Evolutionary conservation across 2,888 invertebrate genomes (phyloP).

Genomic region (Coelopa pilipes): DNA sequence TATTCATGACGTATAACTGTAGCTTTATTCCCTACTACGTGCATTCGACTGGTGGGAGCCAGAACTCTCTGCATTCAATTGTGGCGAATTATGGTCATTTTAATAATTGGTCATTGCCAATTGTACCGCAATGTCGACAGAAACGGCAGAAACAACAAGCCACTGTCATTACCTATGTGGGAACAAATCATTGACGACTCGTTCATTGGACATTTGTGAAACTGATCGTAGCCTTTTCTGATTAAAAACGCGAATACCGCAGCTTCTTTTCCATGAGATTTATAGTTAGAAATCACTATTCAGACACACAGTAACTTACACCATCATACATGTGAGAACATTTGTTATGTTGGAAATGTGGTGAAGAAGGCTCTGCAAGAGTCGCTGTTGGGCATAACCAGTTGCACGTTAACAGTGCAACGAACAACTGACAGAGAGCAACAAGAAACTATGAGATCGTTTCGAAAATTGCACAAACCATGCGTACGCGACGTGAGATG

Average conservation of each 20-base stretch:
- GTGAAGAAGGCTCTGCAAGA: not conserved
- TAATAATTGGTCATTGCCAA: conserved; percentile 16
- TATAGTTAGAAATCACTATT: conserved; percentile 19
- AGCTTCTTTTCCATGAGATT: conserved; percentile 18
- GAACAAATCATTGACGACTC: conserved; percentile 18
- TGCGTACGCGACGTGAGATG: conserved; percentile 22
- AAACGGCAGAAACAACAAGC: not conserved
- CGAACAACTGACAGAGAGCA: not conserved
- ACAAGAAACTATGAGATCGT: conserved; percentile 21
- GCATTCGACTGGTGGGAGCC: too few species aligned
- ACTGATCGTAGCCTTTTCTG: conserved; percentile 5
- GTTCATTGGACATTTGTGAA: conserved; percentile 4
- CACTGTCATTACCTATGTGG: conserved; percentile 10
- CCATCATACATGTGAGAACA: too few species aligned
- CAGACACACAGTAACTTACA: not conserved
- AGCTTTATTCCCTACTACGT: too few species aligned
- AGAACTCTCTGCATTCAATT: conserved; percentile 16
- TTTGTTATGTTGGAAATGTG: too few species aligned
- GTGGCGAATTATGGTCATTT: conserved; percentile 8
- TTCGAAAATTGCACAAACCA: conserved; percentile 14
- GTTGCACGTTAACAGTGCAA: conserved; percentile 15
- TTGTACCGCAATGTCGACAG: conserved; percentile 17
- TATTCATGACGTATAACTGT: too few species aligned
- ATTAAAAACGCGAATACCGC: not conserved
- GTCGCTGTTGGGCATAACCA: conserved; percentile 13